phyloP scores from a whole-genome alignment of 2,888 invertebrate species.

The Cataglyphis rosenhaueri region DNA sequence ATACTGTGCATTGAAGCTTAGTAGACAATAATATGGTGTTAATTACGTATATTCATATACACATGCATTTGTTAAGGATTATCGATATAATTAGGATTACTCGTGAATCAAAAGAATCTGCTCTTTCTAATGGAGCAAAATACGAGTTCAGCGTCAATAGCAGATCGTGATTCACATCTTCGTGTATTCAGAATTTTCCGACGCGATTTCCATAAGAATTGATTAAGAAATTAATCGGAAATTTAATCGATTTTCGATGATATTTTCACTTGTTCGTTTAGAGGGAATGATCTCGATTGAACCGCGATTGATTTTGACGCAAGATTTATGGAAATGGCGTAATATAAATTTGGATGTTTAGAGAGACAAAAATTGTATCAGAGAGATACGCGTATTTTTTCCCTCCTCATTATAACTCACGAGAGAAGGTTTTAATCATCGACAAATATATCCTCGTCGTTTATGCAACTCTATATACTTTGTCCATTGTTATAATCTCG shows the following conservation, averaged over 20 bases:
- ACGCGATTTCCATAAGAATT: slow-evolving; percentile 12
- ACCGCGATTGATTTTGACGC: background rate
- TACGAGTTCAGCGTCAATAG: slow-evolving; percentile 57
- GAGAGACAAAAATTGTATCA: background rate
- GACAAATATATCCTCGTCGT: background rate
- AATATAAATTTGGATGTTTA: slow-evolving; percentile 23
- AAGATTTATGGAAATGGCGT: slow-evolving; percentile 8
- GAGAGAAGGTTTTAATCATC: background rate
- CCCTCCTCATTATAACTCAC: background rate
- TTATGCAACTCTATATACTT: background rate
- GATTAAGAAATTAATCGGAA: background rate
- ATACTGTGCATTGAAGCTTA: slow-evolving; percentile 54
- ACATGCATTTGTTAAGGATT: slow-evolving; percentile 62
- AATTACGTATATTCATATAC: slow-evolving; percentile 11
- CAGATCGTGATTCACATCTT: slow-evolving; percentile 55
- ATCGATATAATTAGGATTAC: slow-evolving; percentile 56
- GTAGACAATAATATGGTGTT: slow-evolving; percentile 64
- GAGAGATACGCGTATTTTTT: background rate
- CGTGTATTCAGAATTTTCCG: slow-evolving; percentile 42
- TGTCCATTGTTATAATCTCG: background rate
- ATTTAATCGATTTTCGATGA: slow-evolving; percentile 1
- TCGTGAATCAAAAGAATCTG: slow-evolving; percentile 68
- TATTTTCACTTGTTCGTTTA: background rate
- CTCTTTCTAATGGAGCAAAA: slow-evolving; percentile 70
- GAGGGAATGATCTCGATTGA: background rate